Base-by-base conservation (phyloP, 2,888 invertebrate species). In the Drosophila prostipennis region DNA sequence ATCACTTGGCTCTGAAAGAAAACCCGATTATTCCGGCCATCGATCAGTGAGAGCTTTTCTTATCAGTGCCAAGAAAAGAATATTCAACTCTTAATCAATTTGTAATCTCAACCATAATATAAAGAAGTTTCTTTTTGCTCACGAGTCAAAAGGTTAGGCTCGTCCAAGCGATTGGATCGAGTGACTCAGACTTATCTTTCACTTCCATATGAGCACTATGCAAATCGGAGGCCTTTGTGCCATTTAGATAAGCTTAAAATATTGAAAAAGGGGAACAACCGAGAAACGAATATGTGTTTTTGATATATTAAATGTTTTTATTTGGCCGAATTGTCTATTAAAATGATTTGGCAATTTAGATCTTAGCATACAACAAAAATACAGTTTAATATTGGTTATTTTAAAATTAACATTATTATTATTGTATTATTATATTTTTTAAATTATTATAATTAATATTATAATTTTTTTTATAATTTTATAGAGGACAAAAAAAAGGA, bases 11-110 rank as follows among this genome's bases (percentile, higher is more conserved):
- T 34, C 54, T 11, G 19, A 11, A 16, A 32, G 32, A 14, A 16
- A 11, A 6, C 14, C 11, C 19, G 43, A 43, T 43, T 43, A 34
- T 11, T 55, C 14, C 43, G 29, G 0, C 32, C 26, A 43, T 19
- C 32, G 54, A 54, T 54, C 54, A 34, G 23, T 13, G 42, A 43
- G 29, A 54, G 43, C 54, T 53, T 29, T 39, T 14, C 37, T 23
- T 40, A 53, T 53, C 39, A 29, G 29, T 29, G 11, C 39, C 5
- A 4, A 16, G 14, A 45, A 7, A 7, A 16, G 26, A 45, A 7
- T 45, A 45, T 45, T n/a, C 19, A 11, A 19, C 13, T n/a, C 14
- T 46, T 29, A 29, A 46, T 46, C 46, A 29, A 46, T 46, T 14
- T 29, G 14, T 14, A 6, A 46, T 46, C 29, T 46, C 14, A 6